Evolutionary conservation across 2,888 invertebrate species (phyloP), one percentile per base, ranked within the genome.

Genomic region (Torymus aiolomorphi): DNA sequence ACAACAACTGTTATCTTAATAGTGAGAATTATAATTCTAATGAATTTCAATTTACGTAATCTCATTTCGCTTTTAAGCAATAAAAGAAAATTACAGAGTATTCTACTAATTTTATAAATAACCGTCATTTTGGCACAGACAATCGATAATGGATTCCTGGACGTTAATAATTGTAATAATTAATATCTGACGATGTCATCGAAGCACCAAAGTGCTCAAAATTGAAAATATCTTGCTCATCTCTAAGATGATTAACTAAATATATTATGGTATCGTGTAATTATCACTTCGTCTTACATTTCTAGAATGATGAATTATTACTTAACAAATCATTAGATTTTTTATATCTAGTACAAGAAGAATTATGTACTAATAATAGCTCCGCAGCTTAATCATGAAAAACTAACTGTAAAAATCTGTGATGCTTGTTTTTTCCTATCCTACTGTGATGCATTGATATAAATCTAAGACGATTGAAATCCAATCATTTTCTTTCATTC

Each of bases 261-360:
- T 65, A 70, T n/a, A 63, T 20, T 20, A 77, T 57, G 42, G 57
- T 78, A 76, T 76, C 5, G 65, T 69, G 42, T 78, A 78, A 76
- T 79, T 81, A 81, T 81, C 79, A 79, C 76, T 57, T 79, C 74
- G 18, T 12, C 70, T 81, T 66, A 70, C 24, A 51, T 56, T 31
- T 57, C 72, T 81, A 67, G 52, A 66, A 56, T 57, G 49, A 20
- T 70, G 62, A 59, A 72, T 72, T 54, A 67, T 69, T 72, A 57
- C 59, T 73, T 49, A 63, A 78, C 24, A 70, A 66, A 66, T 74
- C 16, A 52, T 65, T 72, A 67, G 51, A 76, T 73, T 69, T 24
- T 31, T 69, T 76, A 79, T 54, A 69, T 51, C 31, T 71, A 78
- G 16, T 42, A 71, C 16, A 13, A 54, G 56, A 18, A 78, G 57